Evolutionary conservation across 2,888 invertebrate species (phyloP).

Genomic region (Dugesia japonica): DNA sequence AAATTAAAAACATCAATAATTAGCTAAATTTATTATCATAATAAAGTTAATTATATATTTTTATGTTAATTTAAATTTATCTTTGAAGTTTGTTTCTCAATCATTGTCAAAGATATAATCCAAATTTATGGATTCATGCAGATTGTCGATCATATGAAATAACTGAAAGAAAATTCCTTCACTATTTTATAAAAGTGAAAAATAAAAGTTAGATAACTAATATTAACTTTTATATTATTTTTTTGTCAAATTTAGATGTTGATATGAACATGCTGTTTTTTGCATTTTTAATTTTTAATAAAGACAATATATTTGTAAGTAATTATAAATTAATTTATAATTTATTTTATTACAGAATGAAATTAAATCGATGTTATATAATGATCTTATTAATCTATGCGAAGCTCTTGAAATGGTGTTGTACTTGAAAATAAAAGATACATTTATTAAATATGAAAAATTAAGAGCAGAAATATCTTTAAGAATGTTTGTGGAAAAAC

Average conservation of each 20-base stretch:
- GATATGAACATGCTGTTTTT: background rate
- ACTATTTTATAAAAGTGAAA: background rate
- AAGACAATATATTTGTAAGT: background rate
- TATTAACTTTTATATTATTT: background rate
- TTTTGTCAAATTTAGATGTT: background rate
- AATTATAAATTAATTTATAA: no score
- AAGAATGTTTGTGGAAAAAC: background rate
- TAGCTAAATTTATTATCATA: no score
- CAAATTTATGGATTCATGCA: slow-evolving; percentile 28
- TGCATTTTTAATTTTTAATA: slow-evolving; percentile 1
- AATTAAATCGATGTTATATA: background rate
- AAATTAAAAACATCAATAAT: no score
- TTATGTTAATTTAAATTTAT: no score
- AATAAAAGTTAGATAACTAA: background rate
- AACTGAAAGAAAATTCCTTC: background rate
- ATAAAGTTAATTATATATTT: no score
- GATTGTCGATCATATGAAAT: background rate
- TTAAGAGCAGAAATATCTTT: slow-evolving; percentile 3
- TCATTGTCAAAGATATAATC: slow-evolving; percentile 31
- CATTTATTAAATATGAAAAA: slow-evolving; percentile 4
- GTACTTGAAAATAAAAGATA: slow-evolving; percentile 7
- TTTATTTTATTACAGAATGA: background rate
- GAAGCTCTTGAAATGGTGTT: slow-evolving; percentile 7
- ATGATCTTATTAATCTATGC: background rate
- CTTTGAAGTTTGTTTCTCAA: slow-evolving; percentile 24